These are phyloP conservation scores for Drosophila neocordata DNA, from an alignment of 1,140 invertebrate genomes.

Conservation along the genomic window DNA sequence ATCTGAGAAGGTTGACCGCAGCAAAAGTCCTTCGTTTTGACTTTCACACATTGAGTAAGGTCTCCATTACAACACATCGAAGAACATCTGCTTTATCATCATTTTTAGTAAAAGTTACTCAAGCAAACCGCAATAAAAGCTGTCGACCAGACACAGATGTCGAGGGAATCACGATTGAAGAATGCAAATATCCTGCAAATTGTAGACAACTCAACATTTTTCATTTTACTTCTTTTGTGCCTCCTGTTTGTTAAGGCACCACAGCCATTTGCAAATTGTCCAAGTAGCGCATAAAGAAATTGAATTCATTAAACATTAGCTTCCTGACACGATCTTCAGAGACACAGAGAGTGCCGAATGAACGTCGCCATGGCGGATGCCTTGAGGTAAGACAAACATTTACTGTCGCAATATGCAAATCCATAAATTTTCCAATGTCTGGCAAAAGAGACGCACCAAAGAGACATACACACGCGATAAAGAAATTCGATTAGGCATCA, in stretches of 20 bases:
- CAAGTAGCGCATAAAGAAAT: constrained; percentile 80
- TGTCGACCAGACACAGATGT: constrained; percentile 9
- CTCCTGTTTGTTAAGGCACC: no score
- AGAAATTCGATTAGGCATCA: constrained; percentile 82
- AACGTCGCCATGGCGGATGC: constrained; percentile 11
- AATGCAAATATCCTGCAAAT: constrained; percentile 10
- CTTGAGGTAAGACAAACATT: constrained; percentile 58
- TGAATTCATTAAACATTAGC: constrained; percentile 82
- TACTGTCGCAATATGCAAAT: constrained; percentile 79
- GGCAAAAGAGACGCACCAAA: constrained; percentile 31
- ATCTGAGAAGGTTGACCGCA: constrained; percentile 41
- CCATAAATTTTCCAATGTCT: constrained; percentile 59
- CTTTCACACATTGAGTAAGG: constrained; percentile 24
- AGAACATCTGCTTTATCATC: constrained; percentile 10
- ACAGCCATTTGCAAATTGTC: constrained; percentile 3
- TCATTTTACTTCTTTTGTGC: constrained; percentile 20
- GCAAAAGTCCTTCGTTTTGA: constrained; percentile 31
- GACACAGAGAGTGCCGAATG: neutral
- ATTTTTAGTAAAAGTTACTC: constrained; percentile 19
- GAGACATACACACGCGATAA: constrained; percentile 78
- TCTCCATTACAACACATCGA: constrained; percentile 39
- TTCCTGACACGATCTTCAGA: constrained; percentile 70
- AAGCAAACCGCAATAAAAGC: constrained; percentile 39
- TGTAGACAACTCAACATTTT: constrained; percentile 36
- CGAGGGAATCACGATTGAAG: constrained; percentile 3